Percentiles rank a stretch among this genome's conserved stretches.
Conservation (phyloP, 1,140 invertebrate genomes). For the Plectrocnemia conspersa region DNA sequence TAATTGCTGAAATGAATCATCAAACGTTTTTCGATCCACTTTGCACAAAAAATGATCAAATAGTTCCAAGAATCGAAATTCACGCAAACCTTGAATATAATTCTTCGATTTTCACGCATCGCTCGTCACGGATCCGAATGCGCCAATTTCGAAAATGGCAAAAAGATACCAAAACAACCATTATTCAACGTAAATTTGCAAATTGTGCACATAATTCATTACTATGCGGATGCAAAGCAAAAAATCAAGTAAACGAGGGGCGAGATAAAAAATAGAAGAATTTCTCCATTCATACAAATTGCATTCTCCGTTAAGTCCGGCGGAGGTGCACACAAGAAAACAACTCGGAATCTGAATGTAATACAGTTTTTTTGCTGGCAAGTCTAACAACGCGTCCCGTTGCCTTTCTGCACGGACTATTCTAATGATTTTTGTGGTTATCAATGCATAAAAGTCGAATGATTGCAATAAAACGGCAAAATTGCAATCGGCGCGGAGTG, state of each 20-base stretch:
- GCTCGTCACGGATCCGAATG: conserved; percentile 16
- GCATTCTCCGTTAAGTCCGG: background rate
- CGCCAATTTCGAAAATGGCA: background rate
- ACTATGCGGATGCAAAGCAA: no score
- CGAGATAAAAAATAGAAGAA: no score
- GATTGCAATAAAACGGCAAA: conserved; percentile 27
- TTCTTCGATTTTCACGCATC: conserved; percentile 30
- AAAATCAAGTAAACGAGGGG: no score
- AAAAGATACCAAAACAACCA: no score
- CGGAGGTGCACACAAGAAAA: background rate
- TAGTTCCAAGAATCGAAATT: conserved; percentile 26
- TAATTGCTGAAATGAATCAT: conserved; percentile 16
- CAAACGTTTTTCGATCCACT: no score
- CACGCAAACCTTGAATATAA: conserved; percentile 31
- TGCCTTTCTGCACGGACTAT: conserved; percentile 29
- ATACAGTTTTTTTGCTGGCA: background rate
- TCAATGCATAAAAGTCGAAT: conserved; percentile 26
- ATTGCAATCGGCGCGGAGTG: conserved; percentile 2
- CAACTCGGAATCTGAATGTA: background rate
- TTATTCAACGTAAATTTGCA: no score
- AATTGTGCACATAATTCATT: no score
- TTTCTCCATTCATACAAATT: no score
- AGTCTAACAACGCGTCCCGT: conserved; percentile 16
- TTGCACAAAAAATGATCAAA: conserved; percentile 28
- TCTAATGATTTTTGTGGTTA: conserved; percentile 32